These are phyloP conservation scores for Rhea pennata DNA, from an alignment of 2,113 vertebrate genomes.

Conservation along the genomic window DNA sequence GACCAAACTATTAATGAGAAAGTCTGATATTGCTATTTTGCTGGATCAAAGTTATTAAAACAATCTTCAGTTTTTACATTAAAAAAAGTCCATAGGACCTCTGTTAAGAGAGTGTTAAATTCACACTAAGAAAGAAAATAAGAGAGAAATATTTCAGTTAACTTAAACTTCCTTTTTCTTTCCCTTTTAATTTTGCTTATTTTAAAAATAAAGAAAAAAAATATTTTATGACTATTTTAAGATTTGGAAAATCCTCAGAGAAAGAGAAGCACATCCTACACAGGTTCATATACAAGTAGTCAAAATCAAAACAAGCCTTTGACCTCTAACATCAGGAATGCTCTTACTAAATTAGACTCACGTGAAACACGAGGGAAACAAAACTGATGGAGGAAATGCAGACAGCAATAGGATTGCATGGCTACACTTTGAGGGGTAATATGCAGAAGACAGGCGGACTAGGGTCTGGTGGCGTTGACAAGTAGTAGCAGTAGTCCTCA, in stretches of 20 bases:
- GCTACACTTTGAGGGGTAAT: not conserved
- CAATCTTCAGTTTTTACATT: not conserved
- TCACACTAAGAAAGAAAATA: not conserved
- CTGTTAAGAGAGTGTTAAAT: not conserved
- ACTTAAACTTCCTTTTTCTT: not conserved
- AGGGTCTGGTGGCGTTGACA: too few species aligned
- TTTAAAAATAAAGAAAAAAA: not conserved
- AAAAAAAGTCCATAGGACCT: not conserved
- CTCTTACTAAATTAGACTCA: not conserved
- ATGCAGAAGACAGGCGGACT: not conserved
- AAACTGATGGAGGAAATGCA: not conserved
- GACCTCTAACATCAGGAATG: not conserved
- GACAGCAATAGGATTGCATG: not conserved
- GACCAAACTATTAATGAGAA: not conserved
- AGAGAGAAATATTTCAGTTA: not conserved
- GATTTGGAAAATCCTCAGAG: not conserved
- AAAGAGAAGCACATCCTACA: not conserved
- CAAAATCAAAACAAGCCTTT: not conserved
- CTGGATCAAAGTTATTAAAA: not conserved
- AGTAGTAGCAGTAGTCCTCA: not conserved
- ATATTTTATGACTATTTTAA: not conserved
- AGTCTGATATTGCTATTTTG: not conserved
- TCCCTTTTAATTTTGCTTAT: not conserved
- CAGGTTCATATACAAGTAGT: not conserved
- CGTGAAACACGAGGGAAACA: not conserved